Percentiles rank a stretch among this genome's conserved stretches.
Conservation (phyloP, 2,113 vertebrate genomes). For the Channa argus region DNA sequence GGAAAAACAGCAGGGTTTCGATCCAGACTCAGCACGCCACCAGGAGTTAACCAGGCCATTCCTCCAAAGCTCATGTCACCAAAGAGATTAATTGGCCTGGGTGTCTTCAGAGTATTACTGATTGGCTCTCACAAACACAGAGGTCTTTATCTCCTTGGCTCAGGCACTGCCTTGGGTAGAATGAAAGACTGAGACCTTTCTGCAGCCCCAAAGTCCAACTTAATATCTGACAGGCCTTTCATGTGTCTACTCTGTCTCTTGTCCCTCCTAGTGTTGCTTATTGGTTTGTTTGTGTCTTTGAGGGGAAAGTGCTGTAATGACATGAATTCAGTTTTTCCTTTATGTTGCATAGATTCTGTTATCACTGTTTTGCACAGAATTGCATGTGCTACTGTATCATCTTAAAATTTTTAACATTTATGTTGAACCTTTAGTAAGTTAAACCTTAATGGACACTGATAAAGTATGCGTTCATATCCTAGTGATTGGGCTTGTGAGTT, state of each 20-base stretch:
- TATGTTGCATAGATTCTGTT: neutral
- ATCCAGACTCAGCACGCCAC: constrained; percentile 67
- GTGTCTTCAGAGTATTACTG: constrained; percentile 69
- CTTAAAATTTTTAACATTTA: too few relatives aligned
- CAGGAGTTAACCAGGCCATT: constrained; percentile 72
- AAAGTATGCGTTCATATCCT: neutral
- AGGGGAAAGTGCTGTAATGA: constrained; percentile 11
- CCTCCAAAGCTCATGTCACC: constrained; percentile 72
- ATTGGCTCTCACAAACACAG: constrained; percentile 67
- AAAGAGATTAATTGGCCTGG: constrained; percentile 76
- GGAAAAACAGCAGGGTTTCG: constrained; percentile 61
- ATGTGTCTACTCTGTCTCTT: constrained; percentile 27
- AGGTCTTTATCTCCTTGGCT: constrained; percentile 79
- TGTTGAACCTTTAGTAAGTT: neutral
- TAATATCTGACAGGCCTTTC: constrained; percentile 48
- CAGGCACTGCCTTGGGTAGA: constrained; percentile 61
- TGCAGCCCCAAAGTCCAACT: constrained; percentile 54
- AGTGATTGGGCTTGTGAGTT: neutral
- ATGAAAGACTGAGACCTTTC: constrained; percentile 61
- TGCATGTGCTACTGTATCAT: neutral
- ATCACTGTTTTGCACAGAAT: neutral
- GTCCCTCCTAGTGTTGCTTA: constrained; percentile 8
- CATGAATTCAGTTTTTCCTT: neutral
- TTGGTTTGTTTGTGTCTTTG: constrained; percentile 24
- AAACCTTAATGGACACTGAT: neutral